Conservation (phyloP, 2,888 invertebrate genomes). For the Andrena marginata region DNA sequence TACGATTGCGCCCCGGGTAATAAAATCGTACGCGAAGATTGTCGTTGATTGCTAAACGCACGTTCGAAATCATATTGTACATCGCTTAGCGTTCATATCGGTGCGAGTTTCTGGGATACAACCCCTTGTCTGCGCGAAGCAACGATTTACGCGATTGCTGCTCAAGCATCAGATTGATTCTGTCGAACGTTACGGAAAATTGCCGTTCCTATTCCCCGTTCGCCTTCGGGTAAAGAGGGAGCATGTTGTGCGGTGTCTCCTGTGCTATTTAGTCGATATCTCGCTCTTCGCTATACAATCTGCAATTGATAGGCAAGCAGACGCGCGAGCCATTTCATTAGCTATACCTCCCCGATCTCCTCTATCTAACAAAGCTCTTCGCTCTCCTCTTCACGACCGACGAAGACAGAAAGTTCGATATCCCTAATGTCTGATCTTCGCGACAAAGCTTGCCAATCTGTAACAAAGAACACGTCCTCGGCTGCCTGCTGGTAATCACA, state of each 20-base stretch:
- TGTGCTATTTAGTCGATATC: background rate
- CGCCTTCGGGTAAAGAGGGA: constrained; percentile 16
- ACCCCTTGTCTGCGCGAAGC: background rate
- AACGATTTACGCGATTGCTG: constrained; percentile 1
- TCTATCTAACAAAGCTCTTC: background rate
- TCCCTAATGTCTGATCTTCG: background rate
- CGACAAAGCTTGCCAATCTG: no score
- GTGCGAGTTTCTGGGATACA: background rate
- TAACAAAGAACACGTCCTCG: no score
- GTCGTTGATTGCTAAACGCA: constrained; percentile 56
- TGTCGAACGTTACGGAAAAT: background rate
- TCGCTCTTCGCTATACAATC: background rate
- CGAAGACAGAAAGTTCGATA: constrained; percentile 2
- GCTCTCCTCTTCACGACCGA: constrained; percentile 11
- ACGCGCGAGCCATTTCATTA: constrained; percentile 5
- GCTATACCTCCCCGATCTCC: background rate
- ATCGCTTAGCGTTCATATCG: background rate
- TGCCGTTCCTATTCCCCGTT: background rate
- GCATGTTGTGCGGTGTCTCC: constrained; percentile 35
- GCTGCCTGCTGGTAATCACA: no score
- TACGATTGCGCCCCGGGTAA: constrained; percentile 8
- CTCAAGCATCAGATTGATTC: background rate
- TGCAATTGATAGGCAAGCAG: constrained; percentile 26
- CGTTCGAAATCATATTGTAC: constrained; percentile 26
- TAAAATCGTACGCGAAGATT: constrained; percentile 52